Conservation (phyloP, 2,888 invertebrate species). For the Platycheirus rosarum region DNA sequence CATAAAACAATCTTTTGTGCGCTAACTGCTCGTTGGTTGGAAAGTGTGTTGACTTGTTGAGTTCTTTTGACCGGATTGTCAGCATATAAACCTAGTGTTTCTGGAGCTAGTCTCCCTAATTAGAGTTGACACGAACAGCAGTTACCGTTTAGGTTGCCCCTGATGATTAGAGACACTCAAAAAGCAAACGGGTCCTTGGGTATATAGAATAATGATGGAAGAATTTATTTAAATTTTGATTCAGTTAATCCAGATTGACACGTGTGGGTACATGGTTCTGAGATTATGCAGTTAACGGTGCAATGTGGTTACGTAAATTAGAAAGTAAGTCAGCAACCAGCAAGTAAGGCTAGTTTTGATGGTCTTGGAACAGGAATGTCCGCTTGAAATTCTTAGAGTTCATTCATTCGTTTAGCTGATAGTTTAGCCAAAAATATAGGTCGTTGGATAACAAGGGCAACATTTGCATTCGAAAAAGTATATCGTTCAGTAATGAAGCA, state of each 20-base stretch:
- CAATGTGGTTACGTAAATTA: slow-evolving; percentile 27
- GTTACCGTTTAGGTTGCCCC: slow-evolving; percentile 30
- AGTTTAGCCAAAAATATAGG: no score
- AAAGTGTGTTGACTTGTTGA: slow-evolving; percentile 38
- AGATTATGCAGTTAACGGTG: slow-evolving; percentile 27
- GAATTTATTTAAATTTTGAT: slow-evolving; percentile 50
- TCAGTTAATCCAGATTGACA: slow-evolving; percentile 41
- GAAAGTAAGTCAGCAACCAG: slow-evolving; percentile 9
- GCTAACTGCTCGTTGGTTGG: slow-evolving; percentile 27
- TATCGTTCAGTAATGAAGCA: no score
- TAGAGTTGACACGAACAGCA: slow-evolving; percentile 43
- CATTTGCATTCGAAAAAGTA: no score
- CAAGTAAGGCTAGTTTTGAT: background rate
- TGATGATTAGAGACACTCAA: slow-evolving; percentile 19
- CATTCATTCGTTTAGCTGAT: no score
- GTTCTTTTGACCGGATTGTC: slow-evolving; percentile 22
- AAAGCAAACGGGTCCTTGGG: slow-evolving; percentile 36
- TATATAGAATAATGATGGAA: slow-evolving; percentile 30
- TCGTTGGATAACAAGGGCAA: no score
- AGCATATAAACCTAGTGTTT: background rate
- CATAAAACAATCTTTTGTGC: slow-evolving; percentile 3
- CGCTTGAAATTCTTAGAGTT: background rate
- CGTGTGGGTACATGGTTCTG: slow-evolving; percentile 23
- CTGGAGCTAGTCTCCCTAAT: slow-evolving; percentile 24
- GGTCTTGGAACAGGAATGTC: background rate